Percentiles rank a stretch among this genome's conserved stretches.
phyloP scores from a whole-genome alignment of 1,140 invertebrate species.

The Cherax quadricarinatus region DNA sequence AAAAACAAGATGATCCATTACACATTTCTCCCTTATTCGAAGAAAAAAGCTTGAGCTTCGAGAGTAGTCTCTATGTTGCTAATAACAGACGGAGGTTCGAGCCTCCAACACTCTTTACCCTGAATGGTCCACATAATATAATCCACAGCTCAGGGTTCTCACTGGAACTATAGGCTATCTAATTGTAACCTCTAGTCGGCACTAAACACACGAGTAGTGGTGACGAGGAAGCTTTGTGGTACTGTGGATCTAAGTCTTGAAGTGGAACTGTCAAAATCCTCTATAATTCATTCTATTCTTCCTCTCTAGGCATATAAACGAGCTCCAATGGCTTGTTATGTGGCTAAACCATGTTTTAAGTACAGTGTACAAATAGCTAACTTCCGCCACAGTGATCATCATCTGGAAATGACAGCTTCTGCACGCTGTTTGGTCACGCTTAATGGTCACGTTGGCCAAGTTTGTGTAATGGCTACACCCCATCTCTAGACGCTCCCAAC shows the following conservation, averaged over 20 bases:
- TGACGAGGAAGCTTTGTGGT: background rate
- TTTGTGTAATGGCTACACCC: background rate
- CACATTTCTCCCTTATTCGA: too few species aligned
- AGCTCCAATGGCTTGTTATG: slow-evolving; percentile 22
- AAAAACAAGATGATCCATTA: too few species aligned
- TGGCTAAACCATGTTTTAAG: background rate
- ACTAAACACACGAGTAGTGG: background rate
- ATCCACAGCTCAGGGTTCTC: too few species aligned
- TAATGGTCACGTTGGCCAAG: background rate
- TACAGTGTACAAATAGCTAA: background rate
- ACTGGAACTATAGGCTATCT: background rate
- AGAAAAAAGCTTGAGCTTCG: too few species aligned
- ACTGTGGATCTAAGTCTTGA: background rate
- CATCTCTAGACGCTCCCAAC: background rate
- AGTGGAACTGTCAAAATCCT: background rate
- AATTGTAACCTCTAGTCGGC: background rate
- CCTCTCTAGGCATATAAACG: background rate
- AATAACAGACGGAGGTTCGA: too few species aligned
- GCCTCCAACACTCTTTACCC: too few species aligned
- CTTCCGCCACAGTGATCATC: background rate
- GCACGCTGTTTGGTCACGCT: background rate
- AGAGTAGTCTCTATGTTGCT: too few species aligned
- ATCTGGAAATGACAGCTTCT: slow-evolving; percentile 9
- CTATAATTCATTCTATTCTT: background rate
- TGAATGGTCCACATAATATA: too few species aligned